Base-by-base conservation (phyloP, 92 coral and sea anemone genomes). In the Siderastrea siderea region DNA sequence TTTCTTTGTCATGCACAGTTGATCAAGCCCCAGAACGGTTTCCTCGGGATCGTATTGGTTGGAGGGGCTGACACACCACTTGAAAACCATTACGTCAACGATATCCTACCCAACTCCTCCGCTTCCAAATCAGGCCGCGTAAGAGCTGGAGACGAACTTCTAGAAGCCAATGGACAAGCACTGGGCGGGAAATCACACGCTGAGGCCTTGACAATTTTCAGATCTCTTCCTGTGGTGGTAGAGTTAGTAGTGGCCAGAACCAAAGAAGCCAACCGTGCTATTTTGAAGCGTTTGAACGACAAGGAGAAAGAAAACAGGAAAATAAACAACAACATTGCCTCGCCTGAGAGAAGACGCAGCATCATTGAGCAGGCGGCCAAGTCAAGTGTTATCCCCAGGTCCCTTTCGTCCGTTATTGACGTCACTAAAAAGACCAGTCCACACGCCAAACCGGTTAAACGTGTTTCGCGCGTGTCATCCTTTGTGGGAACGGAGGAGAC, bases 21-120 rank as follows among this genome's bases (percentile, higher is more conserved):
- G 17, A 84, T 86, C 77, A 94, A 94, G 52, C 95, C 93, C 6
- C 90, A 78, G 62, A 86, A 94, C 73, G 95, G 97, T 17, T 94
- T 89, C 6, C 92, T 94, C 26, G 97, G 97, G 14, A 82, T 94
- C 49, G 93, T 90, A 6, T 68, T 94, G 47, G 90, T 92, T 14
- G 97, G 97, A 4, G 97, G 97, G 12, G 84, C 95, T 10, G 95
- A 94, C 92, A 89, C 97, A 10, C 94, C 95, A 5, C 78, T 94
- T 15, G 83, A 71, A 63, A 80, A 87, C 52, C 95, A 92, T 81
- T 94, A 86, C 89, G 90, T 94, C 83, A 92, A 90, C 50, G 95
- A 89, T 47, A 90, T 94, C 51, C 75, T 94, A 54, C 97, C 97
- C 90, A 90, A 87, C 70, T 94, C 97, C 74, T 85, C 91, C 65